phyloP scores from a whole-genome alignment of 2,888 invertebrate species.

The Lagria hirta region DNA sequence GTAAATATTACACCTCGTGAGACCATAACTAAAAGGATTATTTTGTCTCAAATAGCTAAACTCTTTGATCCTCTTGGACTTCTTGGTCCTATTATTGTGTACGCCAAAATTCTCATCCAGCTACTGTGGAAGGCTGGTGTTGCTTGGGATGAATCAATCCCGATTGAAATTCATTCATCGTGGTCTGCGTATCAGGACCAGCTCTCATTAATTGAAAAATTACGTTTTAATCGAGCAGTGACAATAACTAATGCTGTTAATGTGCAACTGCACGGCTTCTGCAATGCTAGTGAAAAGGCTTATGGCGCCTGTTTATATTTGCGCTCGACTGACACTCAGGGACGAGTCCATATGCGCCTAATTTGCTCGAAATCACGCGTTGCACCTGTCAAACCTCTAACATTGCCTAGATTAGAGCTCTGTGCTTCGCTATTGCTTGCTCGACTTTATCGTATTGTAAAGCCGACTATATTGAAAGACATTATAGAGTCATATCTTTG shows the following conservation, averaged over 20 bases:
- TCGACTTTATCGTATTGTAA: slow-evolving; percentile 1
- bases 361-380: slow-evolving; percentile 29
- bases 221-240: slow-evolving; percentile 15
- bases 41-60: slow-evolving; percentile 22
- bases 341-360: slow-evolving; percentile 5
- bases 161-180: slow-evolving; percentile 11
- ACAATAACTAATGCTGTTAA: not conserved
- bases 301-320: slow-evolving; percentile 29
- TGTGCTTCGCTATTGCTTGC: slow-evolving; percentile 21
- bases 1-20: not conserved
- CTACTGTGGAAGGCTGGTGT: slow-evolving; percentile 25
- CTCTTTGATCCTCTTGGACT: slow-evolving; percentile 31
- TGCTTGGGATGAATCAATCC: slow-evolving; percentile 22
- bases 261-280: slow-evolving; percentile 1
- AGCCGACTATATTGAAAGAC: slow-evolving; percentile 6
- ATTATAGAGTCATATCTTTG: slow-evolving; percentile 3
- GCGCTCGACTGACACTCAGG: slow-evolving; percentile 3
- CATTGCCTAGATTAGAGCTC: slow-evolving; percentile 29
- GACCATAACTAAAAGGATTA: slow-evolving; percentile 20
- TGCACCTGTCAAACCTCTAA: slow-evolving; percentile 28
- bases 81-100: slow-evolving; percentile 26
- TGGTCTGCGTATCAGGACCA: slow-evolving; percentile 23
- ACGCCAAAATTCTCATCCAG: slow-evolving; percentile 28
- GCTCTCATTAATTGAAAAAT: slow-evolving; percentile 23
- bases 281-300: slow-evolving; percentile 10